These are phyloP conservation scores for Siniperca scherzeri DNA, from an alignment of 2,797 vertebrate genomes.

Conservation along the genomic window DNA sequence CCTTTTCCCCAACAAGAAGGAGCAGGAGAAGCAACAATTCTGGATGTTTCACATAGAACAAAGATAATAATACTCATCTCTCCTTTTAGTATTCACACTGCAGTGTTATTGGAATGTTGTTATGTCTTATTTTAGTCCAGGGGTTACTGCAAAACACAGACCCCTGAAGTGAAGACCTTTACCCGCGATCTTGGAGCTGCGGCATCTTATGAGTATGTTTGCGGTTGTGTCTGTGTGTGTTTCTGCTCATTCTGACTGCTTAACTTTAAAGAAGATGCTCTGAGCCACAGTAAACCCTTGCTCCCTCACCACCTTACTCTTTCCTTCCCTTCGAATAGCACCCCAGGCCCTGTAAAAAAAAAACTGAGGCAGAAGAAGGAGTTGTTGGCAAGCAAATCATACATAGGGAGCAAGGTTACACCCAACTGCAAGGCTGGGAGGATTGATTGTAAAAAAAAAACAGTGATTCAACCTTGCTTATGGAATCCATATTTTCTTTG, in stretches of 20 bases:
- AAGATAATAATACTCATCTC: slow-evolving; percentile 10
- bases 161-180: slow-evolving; percentile 70
- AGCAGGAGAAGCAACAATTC: slow-evolving; percentile 2
- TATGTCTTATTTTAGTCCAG: slow-evolving; percentile 48
- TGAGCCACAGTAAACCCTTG: slow-evolving; percentile 61
- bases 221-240: slow-evolving; percentile 19
- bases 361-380: slow-evolving; percentile 51
- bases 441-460: slow-evolving; percentile 65
- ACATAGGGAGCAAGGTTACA: slow-evolving; percentile 66
- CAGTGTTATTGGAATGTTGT: slow-evolving; percentile 28
- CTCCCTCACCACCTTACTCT: slow-evolving; percentile 49
- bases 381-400: slow-evolving; percentile 69
- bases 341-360: slow-evolving; percentile 73
- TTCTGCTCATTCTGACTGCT: slow-evolving; percentile 60
- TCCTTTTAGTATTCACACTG: slow-evolving; percentile 50
- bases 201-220: slow-evolving; percentile 51
- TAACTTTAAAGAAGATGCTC: slow-evolving; percentile 75
- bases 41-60: slow-evolving; percentile 36
- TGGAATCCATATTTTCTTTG: slow-evolving; percentile 67
- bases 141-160: slow-evolving; percentile 63
- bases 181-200: slow-evolving; percentile 58
- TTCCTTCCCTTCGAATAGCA: slow-evolving; percentile 59
- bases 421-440: slow-evolving; percentile 56
- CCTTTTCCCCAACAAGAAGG: slow-evolving; percentile 9
- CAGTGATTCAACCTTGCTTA: slow-evolving; percentile 73